Conservation (phyloP, 2,888 invertebrate genomes). For the Athripsodes cinereus region DNA sequence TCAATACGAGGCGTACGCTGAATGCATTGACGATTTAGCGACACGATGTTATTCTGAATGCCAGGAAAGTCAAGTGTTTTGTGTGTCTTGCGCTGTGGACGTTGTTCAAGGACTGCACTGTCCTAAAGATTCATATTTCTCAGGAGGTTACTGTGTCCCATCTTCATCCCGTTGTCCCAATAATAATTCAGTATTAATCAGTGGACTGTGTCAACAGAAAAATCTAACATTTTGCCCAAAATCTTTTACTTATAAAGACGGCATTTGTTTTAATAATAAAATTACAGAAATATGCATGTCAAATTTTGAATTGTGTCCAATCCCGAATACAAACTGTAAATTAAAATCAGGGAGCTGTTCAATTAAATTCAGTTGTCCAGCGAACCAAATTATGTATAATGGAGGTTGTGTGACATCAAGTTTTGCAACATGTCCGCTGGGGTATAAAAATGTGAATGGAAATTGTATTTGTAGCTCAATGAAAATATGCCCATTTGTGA, state of each 20-base stretch:
- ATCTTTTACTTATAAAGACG: not conserved
- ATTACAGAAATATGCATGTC: not conserved
- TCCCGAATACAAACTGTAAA: not conserved
- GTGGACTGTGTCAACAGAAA: constrained; percentile 7
- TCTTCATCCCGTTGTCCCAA: constrained; percentile 1
- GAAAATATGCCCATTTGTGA: not conserved
- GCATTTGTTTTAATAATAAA: constrained; percentile 8
- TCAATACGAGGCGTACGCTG: not conserved
- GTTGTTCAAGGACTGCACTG: constrained; percentile 3
- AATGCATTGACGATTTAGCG: not conserved
- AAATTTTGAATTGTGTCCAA: not conserved
- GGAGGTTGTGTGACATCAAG: constrained; percentile 11
- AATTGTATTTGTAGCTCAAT: constrained; percentile 7
- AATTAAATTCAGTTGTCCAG: constrained; percentile 7
- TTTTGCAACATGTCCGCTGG: constrained; percentile 12
- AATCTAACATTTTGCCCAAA: not conserved
- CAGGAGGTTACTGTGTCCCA: constrained; percentile 8
- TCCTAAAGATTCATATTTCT: not conserved
- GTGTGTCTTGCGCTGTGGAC: not conserved
- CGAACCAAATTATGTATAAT: constrained; percentile 3
- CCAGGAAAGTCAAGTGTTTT: not conserved
- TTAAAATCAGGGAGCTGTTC: not conserved
- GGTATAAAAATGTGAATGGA: constrained; percentile 1
- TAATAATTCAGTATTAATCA: constrained; percentile 1
- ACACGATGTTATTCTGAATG: not conserved